Conservation (phyloP, 2,888 invertebrate species). For the Volucella inflata region DNA sequence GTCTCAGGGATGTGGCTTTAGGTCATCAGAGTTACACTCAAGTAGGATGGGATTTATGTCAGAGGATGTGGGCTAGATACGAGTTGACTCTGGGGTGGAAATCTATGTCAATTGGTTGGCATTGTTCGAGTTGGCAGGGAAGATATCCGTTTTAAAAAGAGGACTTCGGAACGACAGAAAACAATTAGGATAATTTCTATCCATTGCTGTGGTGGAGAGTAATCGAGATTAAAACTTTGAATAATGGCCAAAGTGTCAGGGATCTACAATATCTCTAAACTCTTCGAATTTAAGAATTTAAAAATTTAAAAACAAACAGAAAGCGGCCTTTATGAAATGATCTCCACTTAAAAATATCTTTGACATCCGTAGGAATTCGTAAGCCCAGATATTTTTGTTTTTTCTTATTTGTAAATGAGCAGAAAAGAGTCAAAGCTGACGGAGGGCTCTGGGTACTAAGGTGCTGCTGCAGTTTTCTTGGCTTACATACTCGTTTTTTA, state of each 20-base stretch:
- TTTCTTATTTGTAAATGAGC: too few species aligned
- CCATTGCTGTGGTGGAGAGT: slow-evolving; percentile 50
- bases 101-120: slow-evolving; percentile 69
- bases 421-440: too few species aligned
- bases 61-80: slow-evolving; percentile 31
- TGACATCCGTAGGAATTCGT: too few species aligned
- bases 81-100: slow-evolving; percentile 1
- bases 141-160: not conserved
- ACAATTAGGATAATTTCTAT: slow-evolving; percentile 69
- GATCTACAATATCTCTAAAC: slow-evolving; percentile 47
- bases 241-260: slow-evolving; percentile 57
- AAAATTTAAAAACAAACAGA: slow-evolving; percentile 1
- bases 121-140: slow-evolving; percentile 43
- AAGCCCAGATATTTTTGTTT: too few species aligned
- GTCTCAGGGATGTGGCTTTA: slow-evolving; percentile 68
- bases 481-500: too few species aligned
- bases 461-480: too few species aligned
- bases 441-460: too few species aligned
- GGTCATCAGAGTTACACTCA: slow-evolving; percentile 62
- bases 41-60: slow-evolving; percentile 25
- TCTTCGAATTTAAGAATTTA: slow-evolving; percentile 6
- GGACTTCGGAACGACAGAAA: slow-evolving; percentile 29
- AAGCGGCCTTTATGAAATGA: too few species aligned
- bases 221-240: slow-evolving; percentile 66
- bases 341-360: too few species aligned